Evolutionary conservation across 2,888 invertebrate genomes (phyloP).

Genomic region (Chalcis sispes): DNA sequence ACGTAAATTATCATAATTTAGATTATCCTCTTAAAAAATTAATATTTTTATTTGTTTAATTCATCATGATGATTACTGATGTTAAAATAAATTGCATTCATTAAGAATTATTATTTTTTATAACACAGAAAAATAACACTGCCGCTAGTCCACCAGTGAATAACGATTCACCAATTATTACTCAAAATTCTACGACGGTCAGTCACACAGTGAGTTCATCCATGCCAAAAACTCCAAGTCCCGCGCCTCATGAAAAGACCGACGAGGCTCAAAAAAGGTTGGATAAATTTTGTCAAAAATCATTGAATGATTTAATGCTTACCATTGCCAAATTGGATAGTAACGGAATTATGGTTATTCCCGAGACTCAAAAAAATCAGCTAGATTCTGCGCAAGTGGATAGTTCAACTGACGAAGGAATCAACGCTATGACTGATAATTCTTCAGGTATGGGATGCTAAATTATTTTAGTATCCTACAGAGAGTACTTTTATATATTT

Average conservation of each 20-base stretch:
- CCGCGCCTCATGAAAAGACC: constrained; percentile 76
- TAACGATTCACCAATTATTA: background rate
- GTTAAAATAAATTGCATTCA: background rate
- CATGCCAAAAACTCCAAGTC: constrained; percentile 91
- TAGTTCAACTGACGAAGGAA: constrained; percentile 83
- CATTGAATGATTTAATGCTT: constrained; percentile 90
- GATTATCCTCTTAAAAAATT: background rate
- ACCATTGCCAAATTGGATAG: constrained; percentile 92
- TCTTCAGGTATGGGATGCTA: constrained; percentile 67
- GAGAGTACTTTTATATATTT: too few relatives aligned
- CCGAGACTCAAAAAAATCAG: constrained; percentile 78
- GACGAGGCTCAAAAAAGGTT: constrained; percentile 82
- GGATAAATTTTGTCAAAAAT: constrained; percentile 90
- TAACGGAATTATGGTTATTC: constrained; percentile 87
- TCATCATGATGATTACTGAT: constrained; percentile 1
- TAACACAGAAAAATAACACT: constrained; percentile 57
- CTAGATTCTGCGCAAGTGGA: constrained; percentile 80
- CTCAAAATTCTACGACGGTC: constrained; percentile 57
- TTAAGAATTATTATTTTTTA: background rate
- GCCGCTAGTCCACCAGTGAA: constrained; percentile 57
- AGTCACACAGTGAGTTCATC: constrained; percentile 83
- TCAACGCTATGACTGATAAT: constrained; percentile 69
- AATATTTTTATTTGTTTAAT: background rate
- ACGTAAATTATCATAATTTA: too few relatives aligned
- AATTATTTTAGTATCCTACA: too few relatives aligned